Percentiles rank a stretch among this genome's conserved stretches.
These are phyloP conservation scores for Serrognathus titanus DNA, from an alignment of 2,888 invertebrate genomes.

Conservation along the genomic window DNA sequence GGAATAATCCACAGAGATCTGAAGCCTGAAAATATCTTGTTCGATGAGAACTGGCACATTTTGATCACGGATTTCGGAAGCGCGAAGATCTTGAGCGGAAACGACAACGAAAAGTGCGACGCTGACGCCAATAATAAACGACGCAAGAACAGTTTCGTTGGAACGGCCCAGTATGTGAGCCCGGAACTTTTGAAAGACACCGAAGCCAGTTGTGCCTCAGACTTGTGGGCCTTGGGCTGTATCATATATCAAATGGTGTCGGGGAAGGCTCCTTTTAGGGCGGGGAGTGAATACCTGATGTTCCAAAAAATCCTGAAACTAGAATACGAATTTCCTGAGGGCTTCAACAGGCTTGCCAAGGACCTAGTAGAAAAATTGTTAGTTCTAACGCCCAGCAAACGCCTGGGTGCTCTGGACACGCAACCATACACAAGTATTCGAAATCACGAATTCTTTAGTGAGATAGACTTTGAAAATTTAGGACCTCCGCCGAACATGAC, in stretches of 20 bases:
- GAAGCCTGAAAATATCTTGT: conserved; percentile 96
- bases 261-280: conserved; percentile 88
- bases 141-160: conserved; percentile 86
- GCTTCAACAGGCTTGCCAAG: conserved; percentile 81
- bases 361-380: conserved; percentile 84
- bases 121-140: conserved; percentile 45
- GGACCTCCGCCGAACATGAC: conserved; percentile 75
- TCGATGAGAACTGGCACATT: conserved; percentile 95
- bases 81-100: conserved; percentile 29
- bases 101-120: conserved; percentile 33
- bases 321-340: conserved; percentile 89
- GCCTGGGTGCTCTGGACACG: conserved; percentile 79
- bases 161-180: conserved; percentile 98
- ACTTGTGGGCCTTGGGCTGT: conserved; percentile 97
- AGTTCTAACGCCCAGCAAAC: conserved; percentile 72
- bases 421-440: conserved; percentile 78
- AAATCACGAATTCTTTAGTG: conserved; percentile 81
- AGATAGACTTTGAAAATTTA: conserved; percentile 78
- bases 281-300: conserved; percentile 90
- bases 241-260: conserved; percentile 96
- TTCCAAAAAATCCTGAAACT: conserved; percentile 92
- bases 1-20: conserved; percentile 93
- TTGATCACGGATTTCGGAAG: conserved; percentile 93
- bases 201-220: conserved; percentile 70
- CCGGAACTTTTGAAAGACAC: conserved; percentile 89